Evolutionary conservation across 2,888 invertebrate genomes (phyloP).

Genomic region (Antheraea assamensis): DNA sequence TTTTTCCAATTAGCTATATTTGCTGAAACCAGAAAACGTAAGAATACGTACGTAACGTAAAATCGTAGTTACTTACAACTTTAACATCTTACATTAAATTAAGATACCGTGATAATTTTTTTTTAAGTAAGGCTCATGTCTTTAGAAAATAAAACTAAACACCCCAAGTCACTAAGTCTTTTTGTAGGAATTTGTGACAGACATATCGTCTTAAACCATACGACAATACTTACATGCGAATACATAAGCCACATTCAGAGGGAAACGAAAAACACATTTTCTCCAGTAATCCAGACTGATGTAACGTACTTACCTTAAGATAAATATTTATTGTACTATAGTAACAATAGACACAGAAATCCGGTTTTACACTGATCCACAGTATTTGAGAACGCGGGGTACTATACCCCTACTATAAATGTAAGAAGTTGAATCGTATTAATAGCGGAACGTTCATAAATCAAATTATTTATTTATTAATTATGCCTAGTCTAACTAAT

Average conservation of each 20-base stretch:
- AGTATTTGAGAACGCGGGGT: constrained; percentile 17
- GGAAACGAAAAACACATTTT: not conserved
- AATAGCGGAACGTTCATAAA: too few relatives aligned
- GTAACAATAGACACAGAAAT: constrained; percentile 14
- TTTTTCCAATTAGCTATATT: too few relatives aligned
- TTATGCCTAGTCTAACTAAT: too few relatives aligned
- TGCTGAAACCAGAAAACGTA: too few relatives aligned
- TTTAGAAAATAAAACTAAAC: not conserved
- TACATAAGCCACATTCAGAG: not conserved
- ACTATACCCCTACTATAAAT: constrained; percentile 11
- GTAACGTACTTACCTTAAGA: constrained; percentile 13
- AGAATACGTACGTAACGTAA: too few relatives aligned
- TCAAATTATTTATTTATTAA: too few relatives aligned
- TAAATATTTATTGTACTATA: constrained; percentile 22
- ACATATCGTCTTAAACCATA: not conserved
- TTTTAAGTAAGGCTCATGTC: too few relatives aligned
- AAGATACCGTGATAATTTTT: too few relatives aligned
- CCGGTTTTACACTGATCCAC: constrained; percentile 18
- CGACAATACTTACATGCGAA: not conserved
- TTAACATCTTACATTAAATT: too few relatives aligned
- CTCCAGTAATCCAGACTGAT: constrained; percentile 13
- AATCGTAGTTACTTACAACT: too few relatives aligned
- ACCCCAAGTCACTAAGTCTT: not conserved
- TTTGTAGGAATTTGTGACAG: not conserved
- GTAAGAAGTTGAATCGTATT: not conserved